phyloP scores from a whole-genome alignment of 2,888 invertebrate species.

The Lepidochrysops patricia region DNA sequence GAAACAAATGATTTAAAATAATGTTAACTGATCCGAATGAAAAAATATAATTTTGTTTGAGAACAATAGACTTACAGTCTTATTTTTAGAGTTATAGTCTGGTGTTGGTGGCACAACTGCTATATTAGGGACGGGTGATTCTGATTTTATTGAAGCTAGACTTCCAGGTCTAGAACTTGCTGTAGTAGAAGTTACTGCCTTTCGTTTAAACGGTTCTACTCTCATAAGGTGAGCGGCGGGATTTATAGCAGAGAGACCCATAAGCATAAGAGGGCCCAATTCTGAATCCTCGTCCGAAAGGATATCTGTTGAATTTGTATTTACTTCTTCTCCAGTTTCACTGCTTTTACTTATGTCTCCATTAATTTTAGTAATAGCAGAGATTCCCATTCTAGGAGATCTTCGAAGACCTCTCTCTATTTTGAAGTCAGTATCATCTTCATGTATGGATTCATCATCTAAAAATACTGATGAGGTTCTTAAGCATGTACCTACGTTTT shows the following conservation, averaged over 20 bases:
- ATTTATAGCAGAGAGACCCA: constrained; percentile 77
- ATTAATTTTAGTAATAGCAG: constrained; percentile 66
- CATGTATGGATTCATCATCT: constrained; percentile 58
- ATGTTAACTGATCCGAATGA: background rate
- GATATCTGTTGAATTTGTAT: constrained; percentile 48
- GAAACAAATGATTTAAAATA: constrained; percentile 20
- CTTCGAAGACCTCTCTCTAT: constrained; percentile 58
- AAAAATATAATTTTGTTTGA: constrained; percentile 4
- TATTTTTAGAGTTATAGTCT: constrained; percentile 66
- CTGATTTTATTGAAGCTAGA: constrained; percentile 51
- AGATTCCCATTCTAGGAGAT: constrained; percentile 65
- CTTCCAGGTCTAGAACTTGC: constrained; percentile 65
- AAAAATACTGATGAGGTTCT: constrained; percentile 64
- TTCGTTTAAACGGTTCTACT: constrained; percentile 72
- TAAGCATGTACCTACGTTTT: constrained; percentile 56
- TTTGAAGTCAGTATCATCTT: constrained; percentile 58
- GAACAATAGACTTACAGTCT: constrained; percentile 52
- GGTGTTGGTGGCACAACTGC: constrained; percentile 85
- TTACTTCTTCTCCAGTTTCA: constrained; percentile 50
- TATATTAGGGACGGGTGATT: constrained; percentile 78
- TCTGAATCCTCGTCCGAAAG: constrained; percentile 75
- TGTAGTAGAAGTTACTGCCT: constrained; percentile 38
- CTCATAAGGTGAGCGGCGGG: constrained; percentile 76
- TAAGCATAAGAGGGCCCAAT: constrained; percentile 78
- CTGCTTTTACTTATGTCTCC: constrained; percentile 64